Evolutionary conservation across 1,140 invertebrate genomes (phyloP).

Genomic region (Temnothorax nylanderi): DNA sequence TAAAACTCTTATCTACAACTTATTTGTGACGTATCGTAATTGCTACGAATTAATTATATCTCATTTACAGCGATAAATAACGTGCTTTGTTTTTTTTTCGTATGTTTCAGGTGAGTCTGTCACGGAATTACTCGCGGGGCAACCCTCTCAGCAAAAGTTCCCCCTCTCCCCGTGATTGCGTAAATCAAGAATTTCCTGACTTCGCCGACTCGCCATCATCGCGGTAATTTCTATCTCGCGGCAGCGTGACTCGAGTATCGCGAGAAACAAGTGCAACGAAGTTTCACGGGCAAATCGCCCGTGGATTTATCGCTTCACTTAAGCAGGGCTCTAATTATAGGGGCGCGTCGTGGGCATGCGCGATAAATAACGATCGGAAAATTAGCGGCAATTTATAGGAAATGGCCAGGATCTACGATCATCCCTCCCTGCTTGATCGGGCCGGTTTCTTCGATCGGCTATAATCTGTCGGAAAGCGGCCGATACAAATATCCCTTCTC

Average conservation of each 20-base stretch:
- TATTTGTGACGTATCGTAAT: neutral
- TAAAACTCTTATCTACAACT: neutral
- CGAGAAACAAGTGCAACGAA: slow-evolving; percentile 35
- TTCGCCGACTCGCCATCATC: slow-evolving; percentile 20
- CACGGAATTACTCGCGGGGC: neutral
- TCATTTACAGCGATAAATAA: slow-evolving; percentile 33
- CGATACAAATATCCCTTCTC: neutral
- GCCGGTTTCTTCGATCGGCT: slow-evolving; percentile 5
- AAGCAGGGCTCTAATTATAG: slow-evolving; percentile 31
- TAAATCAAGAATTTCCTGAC: slow-evolving; percentile 37
- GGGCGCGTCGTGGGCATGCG: slow-evolving; percentile 14
- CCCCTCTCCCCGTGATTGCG: neutral
- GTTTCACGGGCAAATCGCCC: slow-evolving; percentile 34
- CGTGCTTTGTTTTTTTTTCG: neutral
- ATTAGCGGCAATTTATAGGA: slow-evolving; percentile 52
- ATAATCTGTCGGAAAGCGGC: slow-evolving; percentile 11
- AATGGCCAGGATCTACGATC: slow-evolving; percentile 28
- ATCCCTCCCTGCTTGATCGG: neutral
- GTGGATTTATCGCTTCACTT: slow-evolving; percentile 47
- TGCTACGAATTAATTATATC: neutral
- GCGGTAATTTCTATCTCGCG: slow-evolving; percentile 53
- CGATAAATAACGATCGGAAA: slow-evolving; percentile 55
- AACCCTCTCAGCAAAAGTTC: neutral
- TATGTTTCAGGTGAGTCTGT: slow-evolving; percentile 53
- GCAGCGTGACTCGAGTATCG: slow-evolving; percentile 38